Evolutionary conservation across 2,888 invertebrate species (phyloP).

Genomic region (Minunthozetes semirufus): DNA sequence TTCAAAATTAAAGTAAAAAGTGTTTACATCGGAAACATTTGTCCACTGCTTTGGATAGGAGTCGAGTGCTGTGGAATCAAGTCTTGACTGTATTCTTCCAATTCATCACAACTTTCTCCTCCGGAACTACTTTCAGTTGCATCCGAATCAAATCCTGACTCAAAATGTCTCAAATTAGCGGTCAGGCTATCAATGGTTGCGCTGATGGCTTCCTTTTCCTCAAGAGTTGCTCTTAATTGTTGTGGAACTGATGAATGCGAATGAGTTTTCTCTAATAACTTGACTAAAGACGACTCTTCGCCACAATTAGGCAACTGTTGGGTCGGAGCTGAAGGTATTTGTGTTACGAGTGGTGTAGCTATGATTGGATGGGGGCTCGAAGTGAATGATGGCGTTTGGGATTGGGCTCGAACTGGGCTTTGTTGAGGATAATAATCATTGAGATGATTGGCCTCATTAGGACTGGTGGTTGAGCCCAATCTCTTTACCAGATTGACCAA

Average conservation of each 20-base stretch:
- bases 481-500: conserved; percentile 57
- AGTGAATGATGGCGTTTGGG: conserved; percentile 4
- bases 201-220: conserved; percentile 54
- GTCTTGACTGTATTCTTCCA: conserved; percentile 46
- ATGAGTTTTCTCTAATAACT: conserved; percentile 11
- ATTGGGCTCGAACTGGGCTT: background rate
- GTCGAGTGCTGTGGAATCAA: conserved; percentile 9
- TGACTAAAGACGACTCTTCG: conserved; percentile 20
- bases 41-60: background rate
- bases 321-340: background rate
- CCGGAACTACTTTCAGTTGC: conserved; percentile 90
- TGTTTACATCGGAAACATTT: conserved; percentile 6
- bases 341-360: background rate
- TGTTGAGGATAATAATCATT: background rate
- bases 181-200: conserved; percentile 62
- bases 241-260: background rate
- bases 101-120: conserved; percentile 87
- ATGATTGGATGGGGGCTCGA: background rate
- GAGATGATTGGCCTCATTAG: conserved; percentile 14
- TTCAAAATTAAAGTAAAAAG: background rate
- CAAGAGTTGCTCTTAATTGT: background rate
- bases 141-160: conserved; percentile 76
- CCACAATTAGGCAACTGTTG: background rate
- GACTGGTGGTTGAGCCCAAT: conserved; percentile 48
- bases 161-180: conserved; percentile 65